Conservation (phyloP, 2,888 invertebrate species). For the Leptinotarsa rubiginosa region DNA sequence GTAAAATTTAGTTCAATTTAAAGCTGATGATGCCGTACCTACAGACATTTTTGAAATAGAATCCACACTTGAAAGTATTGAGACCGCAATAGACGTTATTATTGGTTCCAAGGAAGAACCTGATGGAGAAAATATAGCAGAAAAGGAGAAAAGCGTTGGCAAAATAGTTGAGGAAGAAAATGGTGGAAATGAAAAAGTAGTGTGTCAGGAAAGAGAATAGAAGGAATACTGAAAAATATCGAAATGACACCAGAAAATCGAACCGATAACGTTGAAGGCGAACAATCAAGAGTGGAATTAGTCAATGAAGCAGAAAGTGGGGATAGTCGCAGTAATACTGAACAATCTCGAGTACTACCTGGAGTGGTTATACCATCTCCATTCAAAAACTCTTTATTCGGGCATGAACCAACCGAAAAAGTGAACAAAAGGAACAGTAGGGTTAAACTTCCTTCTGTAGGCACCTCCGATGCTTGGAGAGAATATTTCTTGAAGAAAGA, state of each 20-base stretch:
- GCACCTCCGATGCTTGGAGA: too few species aligned
- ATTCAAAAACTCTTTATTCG: conserved; percentile 16
- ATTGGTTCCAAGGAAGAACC: neutral
- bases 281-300: neutral
- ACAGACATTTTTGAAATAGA: neutral
- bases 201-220: neutral
- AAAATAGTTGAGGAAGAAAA: neutral
- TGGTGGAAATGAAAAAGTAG: neutral
- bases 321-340: neutral
- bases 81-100: neutral
- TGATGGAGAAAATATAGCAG: neutral
- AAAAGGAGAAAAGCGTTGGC: conserved; percentile 1
- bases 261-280: neutral
- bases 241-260: too few species aligned
- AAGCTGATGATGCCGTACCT: neutral
- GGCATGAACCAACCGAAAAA: conserved; percentile 21
- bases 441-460: conserved; percentile 30
- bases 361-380: conserved; percentile 11
- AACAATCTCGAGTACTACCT: neutral
- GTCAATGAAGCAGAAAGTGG: neutral
- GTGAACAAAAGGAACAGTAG: conserved; percentile 36
- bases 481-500: conserved; percentile 45
- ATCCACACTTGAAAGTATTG: neutral
- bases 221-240: neutral
- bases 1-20: conserved; percentile 1